Percentiles rank a stretch among this genome's conserved stretches.
Evolutionary conservation across 2,888 invertebrate genomes (phyloP).

Genomic region (Palloptera scutellata): DNA sequence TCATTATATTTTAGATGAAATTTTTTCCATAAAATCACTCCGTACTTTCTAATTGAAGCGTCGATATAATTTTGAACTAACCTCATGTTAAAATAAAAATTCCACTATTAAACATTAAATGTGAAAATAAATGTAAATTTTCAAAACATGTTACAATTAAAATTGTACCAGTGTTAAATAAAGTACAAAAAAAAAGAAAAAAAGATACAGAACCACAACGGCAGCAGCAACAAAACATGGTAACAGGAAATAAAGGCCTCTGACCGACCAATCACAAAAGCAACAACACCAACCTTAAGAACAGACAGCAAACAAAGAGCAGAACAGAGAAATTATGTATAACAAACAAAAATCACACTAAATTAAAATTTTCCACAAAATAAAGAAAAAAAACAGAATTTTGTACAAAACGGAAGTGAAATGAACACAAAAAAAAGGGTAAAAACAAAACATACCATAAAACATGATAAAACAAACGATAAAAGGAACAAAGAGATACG

Average conservation of each 20-base stretch:
- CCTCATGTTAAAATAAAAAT: too few species aligned
- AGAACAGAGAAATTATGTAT: conserved; percentile 2
- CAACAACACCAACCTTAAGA: background rate
- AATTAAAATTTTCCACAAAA: conserved; percentile 25
- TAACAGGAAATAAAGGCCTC: conserved; percentile 32
- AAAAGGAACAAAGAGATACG: conserved; percentile 1
- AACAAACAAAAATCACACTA: conserved; percentile 12
- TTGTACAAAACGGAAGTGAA: conserved; percentile 24
- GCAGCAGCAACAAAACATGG: background rate
- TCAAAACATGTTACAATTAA: too few species aligned
- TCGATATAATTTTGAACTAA: too few species aligned
- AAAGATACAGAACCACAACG: too few species aligned
- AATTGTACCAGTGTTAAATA: too few species aligned
- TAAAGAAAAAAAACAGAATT: conserved; percentile 10
- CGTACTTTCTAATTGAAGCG: too few species aligned
- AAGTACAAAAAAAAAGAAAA: too few species aligned
- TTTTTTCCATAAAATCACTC: too few species aligned
- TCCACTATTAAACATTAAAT: too few species aligned
- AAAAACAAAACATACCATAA: background rate
- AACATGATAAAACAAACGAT: background rate
- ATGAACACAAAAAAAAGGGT: background rate
- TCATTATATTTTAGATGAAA: too few species aligned
- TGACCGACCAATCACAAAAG: conserved; percentile 23
- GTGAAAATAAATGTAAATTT: too few species aligned
- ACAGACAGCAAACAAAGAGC: background rate